phyloP scores from a whole-genome alignment of 2,797 vertebrate genomes.

The Melanotaenia nigrans region DNA sequence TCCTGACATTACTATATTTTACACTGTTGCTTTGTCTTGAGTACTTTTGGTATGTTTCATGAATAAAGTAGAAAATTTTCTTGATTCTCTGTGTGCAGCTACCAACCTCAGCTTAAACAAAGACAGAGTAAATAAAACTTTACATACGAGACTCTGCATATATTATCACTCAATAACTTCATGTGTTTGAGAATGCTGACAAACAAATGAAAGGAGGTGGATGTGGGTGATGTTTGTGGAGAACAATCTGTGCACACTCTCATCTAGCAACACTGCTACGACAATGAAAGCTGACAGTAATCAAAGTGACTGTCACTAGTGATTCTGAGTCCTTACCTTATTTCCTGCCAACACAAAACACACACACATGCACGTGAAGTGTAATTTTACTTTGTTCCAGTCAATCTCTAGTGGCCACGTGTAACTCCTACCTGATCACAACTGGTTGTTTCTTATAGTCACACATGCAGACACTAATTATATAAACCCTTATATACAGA shows the following conservation, averaged over 20 bases:
- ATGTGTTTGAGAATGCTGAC: conserved; percentile 32
- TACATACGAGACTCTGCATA: background rate
- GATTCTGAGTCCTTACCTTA: conserved; percentile 48
- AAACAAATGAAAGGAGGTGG: conserved; percentile 26
- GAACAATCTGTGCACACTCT: background rate
- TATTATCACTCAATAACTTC: conserved; percentile 8
- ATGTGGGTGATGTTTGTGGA: conserved; percentile 20
- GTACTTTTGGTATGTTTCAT: conserved; percentile 1
- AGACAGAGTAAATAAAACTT: conserved; percentile 16
- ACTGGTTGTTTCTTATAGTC: conserved; percentile 10
- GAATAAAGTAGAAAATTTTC: background rate
- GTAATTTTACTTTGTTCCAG: conserved; percentile 24
- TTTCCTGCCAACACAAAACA: conserved; percentile 42
- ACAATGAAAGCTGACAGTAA: conserved; percentile 58
- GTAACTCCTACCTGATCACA: conserved; percentile 5
- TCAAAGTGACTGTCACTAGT: conserved; percentile 66
- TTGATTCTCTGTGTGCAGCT: background rate
- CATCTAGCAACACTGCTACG: conserved; percentile 18
- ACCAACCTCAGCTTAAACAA: conserved; percentile 14
- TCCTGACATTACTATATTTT: too few species aligned
- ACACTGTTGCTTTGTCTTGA: too few species aligned
- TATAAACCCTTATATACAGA: background rate
- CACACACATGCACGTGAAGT: background rate
- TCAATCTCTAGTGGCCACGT: conserved; percentile 12
- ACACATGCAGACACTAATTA: conserved; percentile 4